Conservation (phyloP, 2,888 invertebrate genomes). For the Venustoraphidia nigricollis region DNA sequence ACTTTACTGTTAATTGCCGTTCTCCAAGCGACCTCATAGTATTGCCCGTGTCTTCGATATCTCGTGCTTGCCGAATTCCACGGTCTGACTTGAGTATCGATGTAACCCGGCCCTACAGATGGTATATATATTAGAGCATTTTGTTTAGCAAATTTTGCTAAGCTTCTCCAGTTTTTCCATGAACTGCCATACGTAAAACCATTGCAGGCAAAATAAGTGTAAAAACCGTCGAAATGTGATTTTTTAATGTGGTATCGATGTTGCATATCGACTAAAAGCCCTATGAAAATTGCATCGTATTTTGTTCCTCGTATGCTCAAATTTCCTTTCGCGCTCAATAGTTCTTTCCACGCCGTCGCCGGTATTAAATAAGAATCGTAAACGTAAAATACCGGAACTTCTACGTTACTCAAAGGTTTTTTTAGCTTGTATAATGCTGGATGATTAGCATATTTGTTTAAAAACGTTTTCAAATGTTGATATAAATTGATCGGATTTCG, state of each 20-base stretch:
- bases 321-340: slow-evolving; percentile 28
- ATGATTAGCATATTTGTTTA: slow-evolving; percentile 33
- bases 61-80: slow-evolving; percentile 39
- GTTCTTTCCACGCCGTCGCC: slow-evolving; percentile 34
- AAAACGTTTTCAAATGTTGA: slow-evolving; percentile 27
- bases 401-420: slow-evolving; percentile 15
- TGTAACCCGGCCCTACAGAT: slow-evolving; percentile 54
- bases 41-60: slow-evolving; percentile 37
- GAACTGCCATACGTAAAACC: slow-evolving; percentile 44
- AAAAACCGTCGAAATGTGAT: slow-evolving; percentile 38
- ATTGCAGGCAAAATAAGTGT: slow-evolving; percentile 46
- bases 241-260: slow-evolving; percentile 34
- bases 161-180: slow-evolving; percentile 33
- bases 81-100: slow-evolving; percentile 43
- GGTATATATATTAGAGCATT: slow-evolving; percentile 47
- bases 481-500: slow-evolving; percentile 31
- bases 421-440: slow-evolving; percentile 36
- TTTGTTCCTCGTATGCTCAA: slow-evolving; percentile 33
- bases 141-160: slow-evolving; percentile 36
- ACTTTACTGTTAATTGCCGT: slow-evolving; percentile 39
- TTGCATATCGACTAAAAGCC: slow-evolving; percentile 35
- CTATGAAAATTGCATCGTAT: slow-evolving; percentile 39
- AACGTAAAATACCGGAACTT: slow-evolving; percentile 39
- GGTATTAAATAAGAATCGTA: slow-evolving; percentile 43
- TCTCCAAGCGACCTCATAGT: slow-evolving; percentile 47